Percentiles rank a stretch among this genome's conserved stretches.
phyloP scores from a whole-genome alignment of 1,140 invertebrate species.

The Drosophila burlai region DNA sequence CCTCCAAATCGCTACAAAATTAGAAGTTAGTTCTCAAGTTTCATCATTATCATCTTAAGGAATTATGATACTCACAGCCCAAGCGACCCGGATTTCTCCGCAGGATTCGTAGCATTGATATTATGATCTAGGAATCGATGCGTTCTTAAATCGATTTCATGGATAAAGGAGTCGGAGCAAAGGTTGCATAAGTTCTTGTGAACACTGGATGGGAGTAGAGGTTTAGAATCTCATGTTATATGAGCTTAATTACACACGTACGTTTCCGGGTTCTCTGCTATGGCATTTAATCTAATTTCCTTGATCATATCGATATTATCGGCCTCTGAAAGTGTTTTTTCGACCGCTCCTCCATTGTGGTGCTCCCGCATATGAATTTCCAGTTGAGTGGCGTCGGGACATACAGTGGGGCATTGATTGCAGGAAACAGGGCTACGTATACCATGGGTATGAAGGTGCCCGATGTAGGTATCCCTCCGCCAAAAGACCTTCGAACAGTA shows the following conservation, averaged over 20 bases:
- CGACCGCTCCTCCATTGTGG: not conserved
- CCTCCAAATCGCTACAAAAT: not conserved
- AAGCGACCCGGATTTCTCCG: not conserved
- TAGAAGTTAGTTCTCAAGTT: not conserved
- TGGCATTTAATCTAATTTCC: not conserved
- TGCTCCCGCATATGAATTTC: not conserved
- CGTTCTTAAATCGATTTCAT: not conserved
- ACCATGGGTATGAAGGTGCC: constrained; percentile 18
- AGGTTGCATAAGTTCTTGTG: not conserved
- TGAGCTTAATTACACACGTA: not conserved
- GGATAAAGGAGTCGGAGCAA: not conserved
- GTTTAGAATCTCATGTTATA: not conserved
- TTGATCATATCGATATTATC: not conserved
- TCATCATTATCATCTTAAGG: too few species aligned
- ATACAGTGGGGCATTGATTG: not conserved
- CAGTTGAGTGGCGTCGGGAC: not conserved
- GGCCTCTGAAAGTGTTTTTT: not conserved
- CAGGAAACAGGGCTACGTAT: not conserved
- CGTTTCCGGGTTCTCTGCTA: not conserved
- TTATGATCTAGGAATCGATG: not conserved
- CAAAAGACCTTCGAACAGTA: constrained; percentile 25
- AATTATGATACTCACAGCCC: not conserved
- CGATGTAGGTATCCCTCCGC: constrained; percentile 24
- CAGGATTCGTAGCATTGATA: too few species aligned
- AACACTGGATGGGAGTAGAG: not conserved